Conservation (phyloP, 2,888 invertebrate genomes). For the Rhagophthalmus giganteus region DNA sequence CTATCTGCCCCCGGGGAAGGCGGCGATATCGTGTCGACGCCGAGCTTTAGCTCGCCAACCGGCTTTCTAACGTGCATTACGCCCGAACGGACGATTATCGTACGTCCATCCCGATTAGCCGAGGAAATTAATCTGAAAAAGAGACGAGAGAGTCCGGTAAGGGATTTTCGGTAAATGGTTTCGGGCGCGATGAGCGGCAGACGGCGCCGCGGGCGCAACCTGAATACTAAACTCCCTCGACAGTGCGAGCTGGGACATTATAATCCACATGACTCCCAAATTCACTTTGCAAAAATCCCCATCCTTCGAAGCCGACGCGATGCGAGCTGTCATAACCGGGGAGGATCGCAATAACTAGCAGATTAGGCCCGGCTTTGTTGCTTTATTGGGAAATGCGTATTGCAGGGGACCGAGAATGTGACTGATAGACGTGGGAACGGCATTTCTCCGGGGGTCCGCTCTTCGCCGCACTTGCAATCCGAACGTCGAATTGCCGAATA, state of each 20-base stretch:
- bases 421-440: slow-evolving; percentile 44
- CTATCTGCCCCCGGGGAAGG: slow-evolving; percentile 32
- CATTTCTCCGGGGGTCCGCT: slow-evolving; percentile 18
- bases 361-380: slow-evolving; percentile 44
- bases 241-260: slow-evolving; percentile 39
- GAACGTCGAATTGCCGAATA: slow-evolving; percentile 22
- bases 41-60: slow-evolving; percentile 28
- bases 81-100: slow-evolving; percentile 27
- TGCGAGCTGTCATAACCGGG: slow-evolving; percentile 33
- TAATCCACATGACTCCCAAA: slow-evolving; percentile 38
- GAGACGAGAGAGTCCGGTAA: slow-evolving; percentile 29
- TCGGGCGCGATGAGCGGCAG: slow-evolving; percentile 49
- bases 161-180: slow-evolving; percentile 34
- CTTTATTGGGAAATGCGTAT: slow-evolving; percentile 45
- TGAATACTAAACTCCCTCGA: slow-evolving; percentile 46
- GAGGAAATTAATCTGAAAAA: slow-evolving; percentile 32
- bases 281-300: slow-evolving; percentile 39
- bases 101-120: slow-evolving; percentile 31
- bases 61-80: slow-evolving; percentile 28
- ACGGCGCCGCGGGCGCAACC: slow-evolving; percentile 46
- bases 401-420: slow-evolving; percentile 40
- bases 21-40: slow-evolving; percentile 32
- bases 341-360: slow-evolving; percentile 44
- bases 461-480: slow-evolving; percentile 21
- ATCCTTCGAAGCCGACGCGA: slow-evolving; percentile 38